Conservation (phyloP, 2,113 vertebrate species). For the Picathartes gymnocephalus region DNA sequence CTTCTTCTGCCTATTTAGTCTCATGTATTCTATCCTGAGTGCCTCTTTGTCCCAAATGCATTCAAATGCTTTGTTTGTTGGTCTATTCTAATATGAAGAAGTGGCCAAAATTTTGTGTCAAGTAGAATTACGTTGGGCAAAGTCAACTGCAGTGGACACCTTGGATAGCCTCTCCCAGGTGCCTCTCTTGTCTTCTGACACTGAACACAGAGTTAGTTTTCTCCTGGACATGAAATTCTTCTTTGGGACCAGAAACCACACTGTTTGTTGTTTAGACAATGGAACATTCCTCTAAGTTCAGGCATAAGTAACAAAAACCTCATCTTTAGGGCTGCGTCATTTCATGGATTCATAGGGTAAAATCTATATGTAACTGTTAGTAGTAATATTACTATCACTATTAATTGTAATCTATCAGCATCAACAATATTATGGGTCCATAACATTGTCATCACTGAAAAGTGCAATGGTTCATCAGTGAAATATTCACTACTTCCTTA, state of each 20-base stretch:
- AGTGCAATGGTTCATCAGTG: neutral
- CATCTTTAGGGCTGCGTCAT: neutral
- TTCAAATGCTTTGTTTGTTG: neutral
- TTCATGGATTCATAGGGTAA: neutral
- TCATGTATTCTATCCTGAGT: neutral
- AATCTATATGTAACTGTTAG: neutral
- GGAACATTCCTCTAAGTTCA: neutral
- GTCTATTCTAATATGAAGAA: neutral
- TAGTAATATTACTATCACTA: neutral
- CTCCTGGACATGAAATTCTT: neutral
- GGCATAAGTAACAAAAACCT: neutral
- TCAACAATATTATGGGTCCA: neutral
- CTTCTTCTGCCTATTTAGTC: neutral
- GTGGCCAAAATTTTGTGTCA: neutral
- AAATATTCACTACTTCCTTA: neutral
- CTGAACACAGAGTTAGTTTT: neutral
- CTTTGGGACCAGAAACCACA: neutral
- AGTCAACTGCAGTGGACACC: neutral
- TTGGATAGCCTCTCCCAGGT: neutral
- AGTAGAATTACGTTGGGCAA: neutral
- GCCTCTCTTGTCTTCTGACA: neutral
- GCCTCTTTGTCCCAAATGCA: neutral
- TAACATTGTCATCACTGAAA: neutral
- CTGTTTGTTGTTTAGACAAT: neutral
- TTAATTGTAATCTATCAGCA: neutral